Evolutionary conservation across 2,888 invertebrate species (phyloP).

Genomic region (Conops quadrifasciatus): DNA sequence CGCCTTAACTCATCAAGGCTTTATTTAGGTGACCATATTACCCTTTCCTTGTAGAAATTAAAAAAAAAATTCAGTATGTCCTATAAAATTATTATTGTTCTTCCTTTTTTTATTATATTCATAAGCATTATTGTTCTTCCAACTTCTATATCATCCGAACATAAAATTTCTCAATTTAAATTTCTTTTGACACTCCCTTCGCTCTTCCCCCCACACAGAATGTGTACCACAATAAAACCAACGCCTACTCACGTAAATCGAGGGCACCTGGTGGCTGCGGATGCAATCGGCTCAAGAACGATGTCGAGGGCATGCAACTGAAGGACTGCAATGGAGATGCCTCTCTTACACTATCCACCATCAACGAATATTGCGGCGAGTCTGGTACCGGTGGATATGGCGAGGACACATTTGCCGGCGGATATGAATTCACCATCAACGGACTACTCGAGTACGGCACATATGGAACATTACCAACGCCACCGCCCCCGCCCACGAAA

Average conservation of each 20-base stretch:
- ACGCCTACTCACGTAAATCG: conserved; percentile 56
- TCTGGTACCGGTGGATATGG: conserved; percentile 48
- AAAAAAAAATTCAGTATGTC: too few relatives aligned
- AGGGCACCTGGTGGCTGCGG: conserved; percentile 47
- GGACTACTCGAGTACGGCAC: conserved; percentile 60
- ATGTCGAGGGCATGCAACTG: conserved; percentile 35
- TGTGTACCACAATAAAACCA: not conserved
- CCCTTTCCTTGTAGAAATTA: too few relatives aligned
- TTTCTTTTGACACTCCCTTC: not conserved
- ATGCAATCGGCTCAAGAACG: conserved; percentile 38
- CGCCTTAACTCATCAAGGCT: too few relatives aligned
- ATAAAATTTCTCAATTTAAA: too few relatives aligned
- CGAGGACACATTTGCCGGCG: conserved; percentile 54
- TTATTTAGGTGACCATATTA: too few relatives aligned
- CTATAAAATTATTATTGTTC: too few relatives aligned
- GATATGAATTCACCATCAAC: conserved; percentile 61
- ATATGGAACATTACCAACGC: conserved; percentile 52
- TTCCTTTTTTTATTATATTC: too few relatives aligned
- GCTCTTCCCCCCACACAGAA: too few relatives aligned
- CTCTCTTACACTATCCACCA: conserved; percentile 39
- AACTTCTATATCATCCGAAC: too few relatives aligned
- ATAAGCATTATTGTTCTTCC: too few relatives aligned
- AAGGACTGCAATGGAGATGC: not conserved
- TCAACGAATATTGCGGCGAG: conserved; percentile 54
- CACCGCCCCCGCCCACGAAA: conserved; percentile 46